phyloP scores from a whole-genome alignment of 2,888 invertebrate species.

The Chelonus formosanus region DNA sequence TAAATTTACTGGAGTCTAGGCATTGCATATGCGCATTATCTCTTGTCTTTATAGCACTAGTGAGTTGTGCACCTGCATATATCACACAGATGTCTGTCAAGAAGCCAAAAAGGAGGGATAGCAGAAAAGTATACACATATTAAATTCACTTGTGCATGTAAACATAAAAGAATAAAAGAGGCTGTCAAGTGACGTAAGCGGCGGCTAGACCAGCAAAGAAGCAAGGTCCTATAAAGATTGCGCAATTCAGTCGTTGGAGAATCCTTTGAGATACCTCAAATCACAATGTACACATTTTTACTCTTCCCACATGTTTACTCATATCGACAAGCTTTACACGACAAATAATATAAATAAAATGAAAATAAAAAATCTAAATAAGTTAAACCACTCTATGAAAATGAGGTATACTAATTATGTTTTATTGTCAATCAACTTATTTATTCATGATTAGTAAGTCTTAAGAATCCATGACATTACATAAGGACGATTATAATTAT shows the following conservation, averaged over 20 bases:
- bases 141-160: constrained; percentile 1
- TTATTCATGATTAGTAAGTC: too few species aligned
- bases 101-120: constrained; percentile 15
- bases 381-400: too few species aligned
- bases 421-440: too few species aligned
- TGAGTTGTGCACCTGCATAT: constrained; percentile 15
- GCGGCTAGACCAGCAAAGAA: constrained; percentile 14
- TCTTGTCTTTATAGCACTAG: background rate
- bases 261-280: background rate
- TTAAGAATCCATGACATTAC: too few species aligned
- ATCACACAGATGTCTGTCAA: constrained; percentile 12
- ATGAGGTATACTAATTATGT: too few species aligned
- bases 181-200: constrained; percentile 4
- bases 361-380: too few species aligned
- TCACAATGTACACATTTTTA: too few species aligned
- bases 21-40: constrained; percentile 9
- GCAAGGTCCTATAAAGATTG: constrained; percentile 10
- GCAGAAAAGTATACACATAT: background rate
- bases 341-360: too few species aligned
- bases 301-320: too few species aligned
- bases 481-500: too few species aligned
- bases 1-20: constrained; percentile 13
- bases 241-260: constrained; percentile 7
- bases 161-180: background rate
- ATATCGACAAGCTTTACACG: too few species aligned